Conservation (phyloP, 2,888 invertebrate species). For the Lumbricus terrestris region DNA sequence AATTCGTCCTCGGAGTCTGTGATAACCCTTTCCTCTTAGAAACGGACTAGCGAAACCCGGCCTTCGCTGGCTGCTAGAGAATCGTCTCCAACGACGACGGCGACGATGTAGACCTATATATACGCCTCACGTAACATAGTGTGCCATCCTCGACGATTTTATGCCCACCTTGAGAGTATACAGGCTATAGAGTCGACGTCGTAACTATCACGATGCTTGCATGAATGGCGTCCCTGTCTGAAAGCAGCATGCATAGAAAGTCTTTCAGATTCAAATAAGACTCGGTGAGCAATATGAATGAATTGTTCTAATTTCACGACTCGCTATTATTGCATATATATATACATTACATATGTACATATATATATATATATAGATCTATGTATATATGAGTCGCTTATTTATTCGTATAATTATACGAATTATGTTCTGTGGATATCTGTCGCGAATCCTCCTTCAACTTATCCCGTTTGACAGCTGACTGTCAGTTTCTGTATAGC, state of each 20-base stretch:
- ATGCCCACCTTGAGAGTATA: too few species aligned
- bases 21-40: too few species aligned
- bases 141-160: too few species aligned
- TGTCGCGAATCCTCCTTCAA: neutral
- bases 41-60: too few species aligned
- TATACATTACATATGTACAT: too few species aligned
- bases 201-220: neutral
- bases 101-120: too few species aligned
- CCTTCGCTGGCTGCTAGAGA: too few species aligned
- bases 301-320: neutral
- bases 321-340: neutral
- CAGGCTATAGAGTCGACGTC: too few species aligned
- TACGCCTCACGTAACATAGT: too few species aligned
- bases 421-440: neutral
- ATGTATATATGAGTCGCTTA: neutral
- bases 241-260: neutral
- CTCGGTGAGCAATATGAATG: neutral
- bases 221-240: neutral
- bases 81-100: too few species aligned
- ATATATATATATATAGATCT: too few species aligned
- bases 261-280: neutral
- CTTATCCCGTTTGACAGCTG: neutral
- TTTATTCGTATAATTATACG: neutral
- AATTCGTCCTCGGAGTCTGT: too few species aligned
- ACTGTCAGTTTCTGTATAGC: neutral